Percentiles rank a stretch among this genome's conserved stretches.
These are phyloP conservation scores for Indri indri DNA, from an alignment of 2,113 vertebrate species.

Conservation along the genomic window DNA sequence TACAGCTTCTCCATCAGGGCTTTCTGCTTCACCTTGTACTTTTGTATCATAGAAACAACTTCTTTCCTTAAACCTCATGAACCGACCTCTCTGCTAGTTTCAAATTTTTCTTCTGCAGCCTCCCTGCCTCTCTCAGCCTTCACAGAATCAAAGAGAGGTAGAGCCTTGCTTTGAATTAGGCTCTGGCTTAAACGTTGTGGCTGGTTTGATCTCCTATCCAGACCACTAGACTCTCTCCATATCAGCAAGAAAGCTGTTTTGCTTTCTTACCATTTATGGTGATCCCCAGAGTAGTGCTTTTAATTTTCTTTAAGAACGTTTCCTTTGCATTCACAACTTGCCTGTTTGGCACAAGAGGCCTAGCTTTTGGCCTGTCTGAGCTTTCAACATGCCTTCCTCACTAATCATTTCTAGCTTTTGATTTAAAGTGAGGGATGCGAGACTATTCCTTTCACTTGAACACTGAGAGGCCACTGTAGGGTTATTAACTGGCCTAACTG, in stretches of 20 bases:
- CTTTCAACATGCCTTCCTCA: not conserved
- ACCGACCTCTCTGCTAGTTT: not conserved
- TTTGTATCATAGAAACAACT: not conserved
- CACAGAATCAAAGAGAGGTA: not conserved
- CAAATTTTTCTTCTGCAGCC: not conserved
- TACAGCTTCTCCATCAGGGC: not conserved
- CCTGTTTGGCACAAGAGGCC: not conserved
- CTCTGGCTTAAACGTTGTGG: not conserved
- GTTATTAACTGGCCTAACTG: not conserved
- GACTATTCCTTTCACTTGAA: not conserved
- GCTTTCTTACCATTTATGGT: not conserved
- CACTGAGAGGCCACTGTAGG: not conserved
- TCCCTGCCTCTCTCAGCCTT: not conserved
- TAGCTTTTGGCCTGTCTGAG: not conserved
- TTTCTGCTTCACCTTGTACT: not conserved
- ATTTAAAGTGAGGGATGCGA: not conserved
- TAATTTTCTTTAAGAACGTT: not conserved
- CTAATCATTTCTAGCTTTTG: not conserved
- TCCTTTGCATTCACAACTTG: not conserved
- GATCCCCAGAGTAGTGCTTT: not conserved
- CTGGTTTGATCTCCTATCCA: not conserved
- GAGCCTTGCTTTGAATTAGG: not conserved
- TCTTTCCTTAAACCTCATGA: not conserved
- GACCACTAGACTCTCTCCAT: not conserved
- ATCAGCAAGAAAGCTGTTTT: not conserved